Evolutionary conservation across 2,113 vertebrate species (phyloP).

Genomic region (Phodopus roborovskii): DNA sequence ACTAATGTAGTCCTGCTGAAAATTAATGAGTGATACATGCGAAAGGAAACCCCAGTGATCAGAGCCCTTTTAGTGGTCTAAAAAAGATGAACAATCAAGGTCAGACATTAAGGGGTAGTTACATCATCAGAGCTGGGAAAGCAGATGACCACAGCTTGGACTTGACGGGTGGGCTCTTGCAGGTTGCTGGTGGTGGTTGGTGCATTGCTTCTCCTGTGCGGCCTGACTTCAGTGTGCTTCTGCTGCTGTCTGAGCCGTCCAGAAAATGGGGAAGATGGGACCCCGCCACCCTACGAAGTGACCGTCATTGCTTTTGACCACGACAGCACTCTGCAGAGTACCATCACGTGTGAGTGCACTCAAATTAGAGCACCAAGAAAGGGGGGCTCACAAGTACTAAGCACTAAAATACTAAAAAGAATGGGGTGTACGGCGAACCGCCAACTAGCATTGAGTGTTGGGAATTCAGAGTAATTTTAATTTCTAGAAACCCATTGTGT

Average conservation of each 20-base stretch:
- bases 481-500: not conserved
- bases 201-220: constrained; percentile 85
- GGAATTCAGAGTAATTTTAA: not conserved
- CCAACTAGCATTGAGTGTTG: not conserved
- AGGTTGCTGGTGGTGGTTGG: constrained; percentile 86
- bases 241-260: constrained; percentile 83
- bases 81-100: not conserved
- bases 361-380: fast-evolving
- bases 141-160: not conserved
- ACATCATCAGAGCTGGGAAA: fast-evolving
- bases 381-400: too few species aligned
- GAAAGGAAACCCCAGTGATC: not conserved
- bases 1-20: not conserved
- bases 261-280: constrained; percentile 63
- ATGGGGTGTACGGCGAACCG: not conserved
- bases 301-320: constrained; percentile 90
- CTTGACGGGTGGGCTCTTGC: fast-evolving
- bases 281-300: constrained; percentile 85
- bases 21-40: not conserved
- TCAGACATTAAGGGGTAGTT: not conserved
- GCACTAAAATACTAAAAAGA: not conserved
- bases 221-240: constrained; percentile 81
- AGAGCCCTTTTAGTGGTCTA: not conserved
- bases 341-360: constrained; percentile 87
- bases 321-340: constrained; percentile 89